Conservation (phyloP, 2,888 invertebrate genomes). For the Parnassius mnemosyne region DNA sequence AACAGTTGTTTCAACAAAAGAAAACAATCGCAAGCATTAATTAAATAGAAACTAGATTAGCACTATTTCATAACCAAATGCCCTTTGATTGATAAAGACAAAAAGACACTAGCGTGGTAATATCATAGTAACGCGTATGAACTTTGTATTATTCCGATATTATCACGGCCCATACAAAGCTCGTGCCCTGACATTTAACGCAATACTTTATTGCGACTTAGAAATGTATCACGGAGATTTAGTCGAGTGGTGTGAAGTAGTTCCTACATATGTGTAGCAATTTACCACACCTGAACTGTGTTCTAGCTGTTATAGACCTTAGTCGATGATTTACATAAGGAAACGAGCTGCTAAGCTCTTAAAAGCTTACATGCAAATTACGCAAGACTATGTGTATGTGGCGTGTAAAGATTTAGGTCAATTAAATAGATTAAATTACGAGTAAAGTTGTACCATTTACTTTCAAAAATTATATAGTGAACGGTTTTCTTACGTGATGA, state of each 20-base stretch:
- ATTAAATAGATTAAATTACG: slow-evolving; percentile 22
- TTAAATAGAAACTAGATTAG: neutral
- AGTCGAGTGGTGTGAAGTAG: slow-evolving; percentile 28
- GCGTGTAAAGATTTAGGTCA: slow-evolving; percentile 28
- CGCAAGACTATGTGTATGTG: slow-evolving; percentile 43
- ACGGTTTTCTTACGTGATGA: neutral
- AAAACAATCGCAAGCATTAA: neutral
- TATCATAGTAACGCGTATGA: slow-evolving; percentile 20
- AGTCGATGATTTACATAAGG: slow-evolving; percentile 60
- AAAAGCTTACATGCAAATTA: slow-evolving; percentile 61
- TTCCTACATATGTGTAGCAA: slow-evolving; percentile 56
- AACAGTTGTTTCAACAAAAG: no score
- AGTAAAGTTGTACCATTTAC: slow-evolving; percentile 16
- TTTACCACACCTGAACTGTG: slow-evolving; percentile 54
- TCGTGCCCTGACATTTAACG: slow-evolving; percentile 24
- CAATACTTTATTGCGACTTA: slow-evolving; percentile 14
- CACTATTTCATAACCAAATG: neutral
- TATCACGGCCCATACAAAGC: slow-evolving; percentile 27
- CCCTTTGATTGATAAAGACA: neutral
- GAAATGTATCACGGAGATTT: slow-evolving; percentile 18
- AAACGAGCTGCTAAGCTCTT: slow-evolving; percentile 63
- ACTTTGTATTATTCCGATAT: slow-evolving; percentile 24
- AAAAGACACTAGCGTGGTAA: slow-evolving; percentile 7
- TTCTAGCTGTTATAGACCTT: slow-evolving; percentile 35
- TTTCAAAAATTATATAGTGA: slow-evolving; percentile 5